Conservation (phyloP, 1,140 invertebrate genomes). For the Parasteatoda tepidariorum region DNA sequence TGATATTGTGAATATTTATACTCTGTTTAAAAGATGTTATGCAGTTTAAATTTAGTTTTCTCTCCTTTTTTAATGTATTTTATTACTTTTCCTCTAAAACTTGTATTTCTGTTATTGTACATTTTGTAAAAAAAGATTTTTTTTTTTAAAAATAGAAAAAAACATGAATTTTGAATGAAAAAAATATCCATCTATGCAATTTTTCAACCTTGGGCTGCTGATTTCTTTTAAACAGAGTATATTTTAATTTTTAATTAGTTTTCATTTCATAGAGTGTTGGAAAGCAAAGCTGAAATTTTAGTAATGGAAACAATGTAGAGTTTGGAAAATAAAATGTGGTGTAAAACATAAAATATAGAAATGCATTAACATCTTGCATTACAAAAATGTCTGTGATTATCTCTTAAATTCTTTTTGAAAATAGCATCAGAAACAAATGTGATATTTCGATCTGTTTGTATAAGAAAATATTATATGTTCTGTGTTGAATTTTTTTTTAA, state of each 20-base stretch:
- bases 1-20: no score
- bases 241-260: background rate
- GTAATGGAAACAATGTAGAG: constrained; percentile 54
- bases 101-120: no score
- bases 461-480: constrained; percentile 61
- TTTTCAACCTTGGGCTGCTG: no score
- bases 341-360: constrained; percentile 5
- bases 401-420: constrained; percentile 60
- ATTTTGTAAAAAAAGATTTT: no score
- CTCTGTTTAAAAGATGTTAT: no score
- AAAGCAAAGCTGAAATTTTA: background rate
- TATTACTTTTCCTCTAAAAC: no score
- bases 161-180: no score
- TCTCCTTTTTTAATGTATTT: no score
- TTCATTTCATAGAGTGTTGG: background rate
- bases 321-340: constrained; percentile 41
- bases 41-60: no score
- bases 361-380: constrained; percentile 54
- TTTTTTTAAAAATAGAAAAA: no score
- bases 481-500: constrained; percentile 61
- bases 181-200: no score
- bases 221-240: no score
- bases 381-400: constrained; percentile 60
- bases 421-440: constrained; percentile 60
- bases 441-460: constrained; percentile 60